Evolutionary conservation across 30 jellyfish, hydroid and myxozoan genomes (phyloP).

Genomic region (Calvadosia cruxmelitensis): DNA sequence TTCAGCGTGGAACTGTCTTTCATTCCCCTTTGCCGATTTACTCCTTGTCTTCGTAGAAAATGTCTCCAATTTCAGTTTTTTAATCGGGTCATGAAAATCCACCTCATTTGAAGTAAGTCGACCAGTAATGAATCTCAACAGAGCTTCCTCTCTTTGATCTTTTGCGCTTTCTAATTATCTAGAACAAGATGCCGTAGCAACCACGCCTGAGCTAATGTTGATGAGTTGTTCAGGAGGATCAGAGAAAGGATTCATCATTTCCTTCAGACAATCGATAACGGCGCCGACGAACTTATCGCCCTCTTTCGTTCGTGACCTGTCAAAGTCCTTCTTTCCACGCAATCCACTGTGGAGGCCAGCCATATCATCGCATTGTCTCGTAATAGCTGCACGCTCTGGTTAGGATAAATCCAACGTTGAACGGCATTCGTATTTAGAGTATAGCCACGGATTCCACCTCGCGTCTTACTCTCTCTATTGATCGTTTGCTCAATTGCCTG

Average conservation of each 20-base stretch:
- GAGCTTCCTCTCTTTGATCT: slow-evolving; percentile 4
- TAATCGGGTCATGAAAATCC: too few species aligned
- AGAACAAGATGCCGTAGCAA: neutral
- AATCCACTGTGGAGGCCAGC: slow-evolving; percentile 8
- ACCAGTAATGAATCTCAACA: neutral
- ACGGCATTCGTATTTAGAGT: slow-evolving; percentile 9
- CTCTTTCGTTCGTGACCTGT: neutral
- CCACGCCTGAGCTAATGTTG: slow-evolving; percentile 2
- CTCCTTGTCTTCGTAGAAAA: too few species aligned
- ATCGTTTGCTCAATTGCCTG: too few species aligned
- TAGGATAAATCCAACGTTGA: slow-evolving; percentile 16
- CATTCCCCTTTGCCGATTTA: too few species aligned
- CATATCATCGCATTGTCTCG: slow-evolving; percentile 13
- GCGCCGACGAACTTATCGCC: slow-evolving; percentile 3
- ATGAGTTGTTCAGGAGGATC: neutral
- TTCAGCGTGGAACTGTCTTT: too few species aligned
- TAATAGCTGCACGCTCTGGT: slow-evolving; percentile 9
- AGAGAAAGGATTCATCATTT: slow-evolving; percentile 14
- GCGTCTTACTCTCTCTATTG: slow-evolving; percentile 1
- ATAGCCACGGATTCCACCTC: slow-evolving; percentile 8
- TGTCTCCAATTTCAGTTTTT: too few species aligned
- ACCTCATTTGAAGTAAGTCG: too few species aligned
- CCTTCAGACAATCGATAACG: neutral
- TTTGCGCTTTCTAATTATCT: neutral
- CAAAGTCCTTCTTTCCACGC: slow-evolving; percentile 6